A percentile compares a stretch with the other conserved stretches of the same genome.
These are phyloP conservation scores for Ariopsis seemanni DNA, from an alignment of 2,113 vertebrate genomes.

Conservation along the genomic window DNA sequence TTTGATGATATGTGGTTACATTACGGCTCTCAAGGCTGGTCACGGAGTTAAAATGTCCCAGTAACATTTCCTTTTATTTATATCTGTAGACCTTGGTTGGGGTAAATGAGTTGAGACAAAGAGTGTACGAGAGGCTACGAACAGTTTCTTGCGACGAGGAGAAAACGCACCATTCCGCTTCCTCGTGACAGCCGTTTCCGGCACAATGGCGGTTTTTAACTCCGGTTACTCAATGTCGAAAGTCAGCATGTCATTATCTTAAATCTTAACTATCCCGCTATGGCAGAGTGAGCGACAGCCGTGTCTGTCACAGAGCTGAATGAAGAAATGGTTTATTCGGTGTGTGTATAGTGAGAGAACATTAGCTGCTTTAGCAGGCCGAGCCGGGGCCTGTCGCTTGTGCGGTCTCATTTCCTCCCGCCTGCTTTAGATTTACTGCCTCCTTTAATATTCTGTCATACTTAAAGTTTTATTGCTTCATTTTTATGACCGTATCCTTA, in stretches of 20 bases:
- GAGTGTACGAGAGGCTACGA: conserved; percentile 70
- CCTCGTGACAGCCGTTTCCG: conserved; percentile 70
- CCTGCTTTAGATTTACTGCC: conserved; percentile 74
- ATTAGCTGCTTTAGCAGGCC: conserved; percentile 67
- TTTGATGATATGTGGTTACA: conserved; percentile 82
- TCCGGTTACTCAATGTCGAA: conserved; percentile 70
- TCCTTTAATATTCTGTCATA: conserved; percentile 80
- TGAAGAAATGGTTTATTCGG: conserved; percentile 66
- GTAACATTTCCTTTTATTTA: conserved; percentile 83
- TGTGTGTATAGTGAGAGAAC: conserved; percentile 70
- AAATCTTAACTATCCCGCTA: conserved; percentile 73
- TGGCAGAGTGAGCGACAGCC: conserved; percentile 68
- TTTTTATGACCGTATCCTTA: conserved; percentile 77
- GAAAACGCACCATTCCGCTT: conserved; percentile 72
- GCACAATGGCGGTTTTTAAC: conserved; percentile 64
- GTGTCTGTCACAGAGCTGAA: conserved; percentile 67
- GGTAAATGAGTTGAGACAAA: conserved; percentile 80
- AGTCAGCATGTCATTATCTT: conserved; percentile 74
- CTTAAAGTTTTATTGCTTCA: conserved; percentile 71
- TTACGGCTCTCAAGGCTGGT: conserved; percentile 76
- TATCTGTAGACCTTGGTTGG: conserved; percentile 81
- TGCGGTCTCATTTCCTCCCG: conserved; percentile 65
- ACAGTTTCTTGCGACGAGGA: conserved; percentile 73
- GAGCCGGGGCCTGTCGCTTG: conserved; percentile 31
- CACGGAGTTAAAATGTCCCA: conserved; percentile 74